These are phyloP conservation scores for Aphidius gifuensis DNA, from an alignment of 1,140 invertebrate genomes.

Conservation along the genomic window DNA sequence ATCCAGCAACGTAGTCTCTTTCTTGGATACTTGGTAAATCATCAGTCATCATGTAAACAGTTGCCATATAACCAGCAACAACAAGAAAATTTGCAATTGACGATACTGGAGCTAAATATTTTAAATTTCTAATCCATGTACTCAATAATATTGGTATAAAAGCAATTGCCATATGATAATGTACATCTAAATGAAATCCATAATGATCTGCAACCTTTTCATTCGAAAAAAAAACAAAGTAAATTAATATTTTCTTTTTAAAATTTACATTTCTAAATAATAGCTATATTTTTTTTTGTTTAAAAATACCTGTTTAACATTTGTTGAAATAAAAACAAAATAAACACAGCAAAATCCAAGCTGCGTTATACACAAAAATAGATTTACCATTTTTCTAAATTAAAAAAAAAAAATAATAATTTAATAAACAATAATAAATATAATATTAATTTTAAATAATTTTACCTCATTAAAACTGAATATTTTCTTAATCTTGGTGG, in stretches of 20 bases:
- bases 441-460: conserved; percentile 7
- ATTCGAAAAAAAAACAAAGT: not conserved
- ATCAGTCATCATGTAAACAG: conserved; percentile 68
- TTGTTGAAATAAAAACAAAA: conserved; percentile 86
- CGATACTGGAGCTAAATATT: conserved; percentile 70
- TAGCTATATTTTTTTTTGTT: not conserved
- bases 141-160: conserved; percentile 70
- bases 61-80: conserved; percentile 62
- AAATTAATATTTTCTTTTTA: too few species aligned
- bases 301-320: conserved; percentile 67
- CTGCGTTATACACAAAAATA: conserved; percentile 85
- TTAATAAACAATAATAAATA: conserved; percentile 5
- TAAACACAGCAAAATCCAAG: conserved; percentile 95
- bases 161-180: conserved; percentile 68
- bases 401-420: conserved; percentile 28
- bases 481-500: conserved; percentile 61
- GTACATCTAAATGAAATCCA: conserved; percentile 59
- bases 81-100: conserved; percentile 71
- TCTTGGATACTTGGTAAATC: conserved; percentile 64
- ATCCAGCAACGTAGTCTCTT: conserved; percentile 56
- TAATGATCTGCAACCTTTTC: conserved; percentile 64
- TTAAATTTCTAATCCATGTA: conserved; percentile 73
- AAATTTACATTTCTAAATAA: too few species aligned
- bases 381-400: conserved; percentile 64
- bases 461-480: conserved; percentile 59